Evolutionary conservation across 2,113 vertebrate genomes (phyloP).

Genomic region (Merops nubicus): DNA sequence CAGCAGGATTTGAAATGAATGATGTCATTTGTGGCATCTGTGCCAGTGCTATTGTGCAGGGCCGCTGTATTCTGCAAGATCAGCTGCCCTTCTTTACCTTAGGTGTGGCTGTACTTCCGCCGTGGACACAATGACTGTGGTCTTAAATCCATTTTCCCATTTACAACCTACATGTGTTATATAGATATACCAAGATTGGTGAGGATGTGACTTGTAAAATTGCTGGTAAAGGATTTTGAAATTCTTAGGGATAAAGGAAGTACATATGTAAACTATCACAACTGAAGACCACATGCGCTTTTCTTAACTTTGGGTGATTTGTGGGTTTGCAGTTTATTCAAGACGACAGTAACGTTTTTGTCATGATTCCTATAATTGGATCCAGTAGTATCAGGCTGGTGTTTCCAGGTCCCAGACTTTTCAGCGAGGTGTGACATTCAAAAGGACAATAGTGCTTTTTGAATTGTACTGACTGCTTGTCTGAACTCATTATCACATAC

Average conservation of each 20-base stretch:
- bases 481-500: background rate
- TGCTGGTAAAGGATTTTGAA: background rate
- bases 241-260: background rate
- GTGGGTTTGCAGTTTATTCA: background rate
- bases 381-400: background rate
- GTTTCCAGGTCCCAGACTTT: background rate
- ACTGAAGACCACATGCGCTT: rapidly evolving
- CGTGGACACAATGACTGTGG: background rate
- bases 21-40: background rate
- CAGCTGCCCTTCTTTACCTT: background rate
- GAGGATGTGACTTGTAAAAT: background rate
- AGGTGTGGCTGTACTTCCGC: background rate
- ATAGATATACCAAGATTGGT: background rate
- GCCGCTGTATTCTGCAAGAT: background rate
- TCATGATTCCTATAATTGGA: background rate
- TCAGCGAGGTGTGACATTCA: background rate
- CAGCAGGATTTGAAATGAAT: background rate
- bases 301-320: background rate
- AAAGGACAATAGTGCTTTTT: background rate
- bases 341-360: background rate
- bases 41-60: slow-evolving; percentile 3
- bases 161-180: background rate
- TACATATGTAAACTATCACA: background rate
- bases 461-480: slow-evolving; percentile 13
- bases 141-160: background rate